These are phyloP conservation scores for Theonella swinhoei DNA, from an alignment of 37 sponge, comb jelly and placozoan genomes.

Conservation along the genomic window DNA sequence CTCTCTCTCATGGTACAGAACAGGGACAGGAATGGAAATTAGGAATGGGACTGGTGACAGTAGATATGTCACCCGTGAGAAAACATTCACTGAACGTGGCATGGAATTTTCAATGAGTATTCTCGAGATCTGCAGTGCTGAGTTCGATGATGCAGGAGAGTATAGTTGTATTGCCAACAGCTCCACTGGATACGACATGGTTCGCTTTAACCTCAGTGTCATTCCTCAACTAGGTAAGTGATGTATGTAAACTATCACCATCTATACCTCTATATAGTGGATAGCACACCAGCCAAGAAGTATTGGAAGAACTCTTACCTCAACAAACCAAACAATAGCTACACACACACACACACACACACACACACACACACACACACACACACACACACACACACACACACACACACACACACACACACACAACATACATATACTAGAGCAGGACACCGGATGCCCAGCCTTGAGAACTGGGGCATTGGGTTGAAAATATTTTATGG, in stretches of 20 bases:
- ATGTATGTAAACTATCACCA: not conserved
- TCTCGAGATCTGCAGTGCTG: not conserved
- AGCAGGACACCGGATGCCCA: too few species aligned
- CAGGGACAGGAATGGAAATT: not conserved
- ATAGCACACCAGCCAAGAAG: not conserved
- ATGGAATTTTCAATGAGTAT: not conserved
- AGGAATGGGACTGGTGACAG: not conserved
- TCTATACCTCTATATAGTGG: too few species aligned
- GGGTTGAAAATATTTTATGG: too few species aligned
- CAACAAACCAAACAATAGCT: too few species aligned
- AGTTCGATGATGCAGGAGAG: not conserved
- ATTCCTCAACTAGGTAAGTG: not conserved
- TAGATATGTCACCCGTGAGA: not conserved
- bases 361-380: constrained; percentile 34
- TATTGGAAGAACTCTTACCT: not conserved
- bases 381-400: constrained; percentile 41
- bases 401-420: constrained; percentile 35
- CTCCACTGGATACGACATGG: not conserved
- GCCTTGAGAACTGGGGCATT: too few species aligned
- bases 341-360: too few species aligned
- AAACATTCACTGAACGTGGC: not conserved
- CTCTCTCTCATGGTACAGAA: constrained; percentile 14
- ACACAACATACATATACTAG: too few species aligned
- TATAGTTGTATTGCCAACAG: not conserved
- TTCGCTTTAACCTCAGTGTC: not conserved